Percentiles rank a stretch among this genome's conserved stretches.
Evolutionary conservation across 1,140 invertebrate species (phyloP).

Genomic region (Hormaphis cornu): DNA sequence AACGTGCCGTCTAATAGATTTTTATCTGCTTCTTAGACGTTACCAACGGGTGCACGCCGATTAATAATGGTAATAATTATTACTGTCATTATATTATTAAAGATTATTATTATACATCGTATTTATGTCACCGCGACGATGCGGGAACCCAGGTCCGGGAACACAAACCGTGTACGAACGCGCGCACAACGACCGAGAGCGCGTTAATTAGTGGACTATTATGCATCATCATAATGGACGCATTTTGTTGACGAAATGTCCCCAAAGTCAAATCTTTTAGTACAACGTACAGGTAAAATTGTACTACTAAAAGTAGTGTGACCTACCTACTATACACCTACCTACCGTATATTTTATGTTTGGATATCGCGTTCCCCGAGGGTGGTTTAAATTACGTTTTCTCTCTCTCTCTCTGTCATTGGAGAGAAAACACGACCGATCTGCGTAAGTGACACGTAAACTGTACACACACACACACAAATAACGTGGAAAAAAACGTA

Average conservation of each 20-base stretch:
- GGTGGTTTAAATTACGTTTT: no score
- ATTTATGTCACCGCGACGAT: background rate
- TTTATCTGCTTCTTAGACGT: background rate
- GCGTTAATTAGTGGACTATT: slow-evolving; percentile 3
- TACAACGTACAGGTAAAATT: no score
- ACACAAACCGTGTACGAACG: background rate
- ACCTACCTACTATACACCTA: no score
- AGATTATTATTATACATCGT: no score
- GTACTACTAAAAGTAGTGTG: no score
- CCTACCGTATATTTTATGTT: no score
- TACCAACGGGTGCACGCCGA: background rate
- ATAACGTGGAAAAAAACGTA: background rate
- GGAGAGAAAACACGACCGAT: no score
- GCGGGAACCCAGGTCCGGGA: slow-evolving; percentile 16
- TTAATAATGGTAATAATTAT: background rate
- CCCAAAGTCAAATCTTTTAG: slow-evolving; percentile 10
- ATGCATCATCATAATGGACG: background rate
- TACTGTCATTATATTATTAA: background rate
- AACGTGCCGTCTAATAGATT: background rate
- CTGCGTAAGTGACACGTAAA: no score
- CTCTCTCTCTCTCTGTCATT: no score
- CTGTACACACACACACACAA: no score
- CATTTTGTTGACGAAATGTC: slow-evolving; percentile 1
- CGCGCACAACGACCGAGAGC: background rate
- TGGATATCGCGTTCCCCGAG: no score